phyloP scores from a whole-genome alignment of 2,113 vertebrate genomes.

The Rattus rattus region DNA sequence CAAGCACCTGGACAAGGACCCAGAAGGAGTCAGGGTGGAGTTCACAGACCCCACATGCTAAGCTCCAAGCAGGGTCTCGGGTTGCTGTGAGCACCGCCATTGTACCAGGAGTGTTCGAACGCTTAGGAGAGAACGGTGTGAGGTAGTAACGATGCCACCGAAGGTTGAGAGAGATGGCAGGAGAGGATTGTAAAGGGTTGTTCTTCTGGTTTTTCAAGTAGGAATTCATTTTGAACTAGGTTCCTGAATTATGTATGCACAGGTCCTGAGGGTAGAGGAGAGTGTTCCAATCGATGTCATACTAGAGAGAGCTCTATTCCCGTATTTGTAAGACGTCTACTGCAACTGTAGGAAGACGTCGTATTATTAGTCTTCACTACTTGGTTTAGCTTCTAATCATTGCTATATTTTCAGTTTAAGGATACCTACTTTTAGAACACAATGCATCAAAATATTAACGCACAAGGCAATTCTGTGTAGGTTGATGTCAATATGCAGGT shows the following conservation, averaged over 20 bases:
- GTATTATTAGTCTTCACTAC: neutral
- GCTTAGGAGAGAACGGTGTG: neutral
- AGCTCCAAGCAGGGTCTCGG: neutral
- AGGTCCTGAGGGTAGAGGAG: accelerated
- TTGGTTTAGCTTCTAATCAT: neutral
- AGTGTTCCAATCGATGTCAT: neutral
- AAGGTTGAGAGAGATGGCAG: neutral
- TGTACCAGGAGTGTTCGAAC: neutral
- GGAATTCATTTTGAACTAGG: neutral
- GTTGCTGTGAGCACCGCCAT: neutral
- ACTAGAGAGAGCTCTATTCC: neutral
- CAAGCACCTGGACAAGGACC: neutral
- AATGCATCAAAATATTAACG: neutral
- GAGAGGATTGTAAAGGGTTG: neutral
- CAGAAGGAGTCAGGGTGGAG: neutral
- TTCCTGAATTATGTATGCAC: neutral
- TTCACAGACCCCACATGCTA: neutral
- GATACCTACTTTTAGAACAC: neutral
- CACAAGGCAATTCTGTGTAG: neutral
- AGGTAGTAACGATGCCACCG: neutral
- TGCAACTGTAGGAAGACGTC: neutral
- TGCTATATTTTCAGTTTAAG: neutral
- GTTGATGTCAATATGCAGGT: no score
- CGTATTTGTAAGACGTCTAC: neutral
- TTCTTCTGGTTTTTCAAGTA: neutral